phyloP scores from a whole-genome alignment of 2,888 invertebrate species.

The Fragum fragum region DNA sequence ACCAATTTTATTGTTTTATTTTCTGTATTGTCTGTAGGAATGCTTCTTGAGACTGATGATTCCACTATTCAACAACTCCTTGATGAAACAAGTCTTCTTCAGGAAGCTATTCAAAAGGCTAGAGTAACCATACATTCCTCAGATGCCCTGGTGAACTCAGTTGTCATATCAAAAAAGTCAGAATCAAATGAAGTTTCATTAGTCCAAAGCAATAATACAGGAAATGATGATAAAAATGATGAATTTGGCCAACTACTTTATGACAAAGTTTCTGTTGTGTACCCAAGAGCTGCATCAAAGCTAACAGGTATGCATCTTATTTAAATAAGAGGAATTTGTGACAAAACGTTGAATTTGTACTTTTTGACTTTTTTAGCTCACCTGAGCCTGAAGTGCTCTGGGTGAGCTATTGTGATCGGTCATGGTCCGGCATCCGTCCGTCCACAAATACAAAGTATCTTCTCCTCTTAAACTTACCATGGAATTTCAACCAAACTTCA shows the following conservation, averaged over 20 bases:
- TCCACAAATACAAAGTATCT: too few species aligned
- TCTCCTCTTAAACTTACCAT: too few species aligned
- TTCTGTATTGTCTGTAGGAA: background rate
- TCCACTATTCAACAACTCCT: background rate
- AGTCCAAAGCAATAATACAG: background rate
- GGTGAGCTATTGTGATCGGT: too few species aligned
- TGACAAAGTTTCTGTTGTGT: background rate
- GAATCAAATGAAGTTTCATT: background rate
- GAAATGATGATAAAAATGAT: background rate
- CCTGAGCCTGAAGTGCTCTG: too few species aligned
- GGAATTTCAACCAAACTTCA: too few species aligned
- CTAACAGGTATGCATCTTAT: constrained; percentile 5
- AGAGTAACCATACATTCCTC: background rate
- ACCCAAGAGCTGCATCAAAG: background rate
- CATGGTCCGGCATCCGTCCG: too few species aligned
- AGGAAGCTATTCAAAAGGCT: background rate
- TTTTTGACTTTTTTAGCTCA: too few species aligned
- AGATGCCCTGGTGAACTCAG: background rate
- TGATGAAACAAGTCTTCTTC: background rate
- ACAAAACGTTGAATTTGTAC: too few species aligned
- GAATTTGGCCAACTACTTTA: background rate
- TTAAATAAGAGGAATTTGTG: too few species aligned
- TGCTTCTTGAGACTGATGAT: background rate
- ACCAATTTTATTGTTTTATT: too few species aligned
- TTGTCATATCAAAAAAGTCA: background rate